Evolutionary conservation across 2,888 invertebrate species (phyloP).

Genomic region (Cartodere bifasciata): DNA sequence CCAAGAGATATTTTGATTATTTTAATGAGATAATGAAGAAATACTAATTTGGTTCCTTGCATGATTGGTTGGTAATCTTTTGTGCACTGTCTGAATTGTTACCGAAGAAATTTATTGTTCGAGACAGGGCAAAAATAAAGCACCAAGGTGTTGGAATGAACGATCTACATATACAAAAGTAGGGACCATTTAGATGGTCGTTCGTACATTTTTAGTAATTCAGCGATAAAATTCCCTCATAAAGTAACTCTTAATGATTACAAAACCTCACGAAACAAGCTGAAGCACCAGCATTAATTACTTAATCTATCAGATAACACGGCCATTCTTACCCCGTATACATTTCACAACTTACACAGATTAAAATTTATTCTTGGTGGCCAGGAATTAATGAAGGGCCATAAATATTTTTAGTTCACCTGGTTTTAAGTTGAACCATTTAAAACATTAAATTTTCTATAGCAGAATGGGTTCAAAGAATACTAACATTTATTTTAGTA

Average conservation of each 20-base stretch:
- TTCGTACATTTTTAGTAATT: conserved; percentile 14
- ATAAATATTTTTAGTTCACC: background rate
- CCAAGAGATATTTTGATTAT: background rate
- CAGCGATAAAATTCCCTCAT: conserved; percentile 24
- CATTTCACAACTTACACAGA: conserved; percentile 21
- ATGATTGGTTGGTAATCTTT: no score
- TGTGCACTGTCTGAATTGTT: no score
- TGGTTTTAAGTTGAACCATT: no score
- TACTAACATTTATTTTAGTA: no score
- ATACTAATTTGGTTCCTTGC: no score
- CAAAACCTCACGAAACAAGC: conserved; percentile 28
- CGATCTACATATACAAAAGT: background rate
- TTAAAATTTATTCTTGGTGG: conserved; percentile 13
- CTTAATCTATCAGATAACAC: conserved; percentile 34
- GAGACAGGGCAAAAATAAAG: no score
- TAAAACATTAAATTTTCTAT: no score
- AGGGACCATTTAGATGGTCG: background rate
- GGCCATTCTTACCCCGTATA: conserved; percentile 25
- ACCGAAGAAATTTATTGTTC: no score
- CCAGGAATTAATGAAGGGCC: conserved; percentile 9
- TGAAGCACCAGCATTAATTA: conserved; percentile 30
- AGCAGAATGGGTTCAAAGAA: no score
- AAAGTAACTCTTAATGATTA: conserved; percentile 29
- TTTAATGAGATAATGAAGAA: no score
- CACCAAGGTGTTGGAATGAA: no score